These are phyloP conservation scores for Naja naja DNA, from an alignment of 2,113 vertebrate genomes.

Conservation along the genomic window DNA sequence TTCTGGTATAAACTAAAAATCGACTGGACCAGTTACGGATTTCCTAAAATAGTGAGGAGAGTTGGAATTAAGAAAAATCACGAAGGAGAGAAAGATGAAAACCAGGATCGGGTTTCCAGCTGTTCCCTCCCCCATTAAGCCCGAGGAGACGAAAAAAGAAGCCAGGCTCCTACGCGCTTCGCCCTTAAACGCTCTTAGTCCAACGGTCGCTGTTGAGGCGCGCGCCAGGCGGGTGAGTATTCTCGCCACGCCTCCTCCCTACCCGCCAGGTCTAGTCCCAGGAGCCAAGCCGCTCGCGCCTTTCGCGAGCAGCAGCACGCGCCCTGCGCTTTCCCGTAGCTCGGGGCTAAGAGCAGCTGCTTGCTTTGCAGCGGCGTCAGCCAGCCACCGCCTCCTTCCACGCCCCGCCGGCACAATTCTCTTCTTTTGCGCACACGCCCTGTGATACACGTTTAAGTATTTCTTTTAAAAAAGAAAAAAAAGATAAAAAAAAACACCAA, in stretches of 20 bases:
- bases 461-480: background rate
- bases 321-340: constrained; percentile 34
- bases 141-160: background rate
- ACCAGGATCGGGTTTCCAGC: background rate
- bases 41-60: background rate
- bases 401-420: background rate
- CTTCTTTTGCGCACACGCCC: background rate
- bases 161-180: rapidly evolving
- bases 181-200: background rate
- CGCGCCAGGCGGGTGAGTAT: constrained; percentile 7
- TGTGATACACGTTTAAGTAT: background rate
- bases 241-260: constrained; percentile 1
- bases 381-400: background rate
- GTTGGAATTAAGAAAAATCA: background rate
- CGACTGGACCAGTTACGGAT: background rate
- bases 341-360: background rate
- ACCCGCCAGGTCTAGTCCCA: constrained; percentile 9
- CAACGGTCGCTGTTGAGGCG: background rate
- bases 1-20: background rate
- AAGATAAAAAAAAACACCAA: background rate
- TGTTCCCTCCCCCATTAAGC: background rate
- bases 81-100: background rate
- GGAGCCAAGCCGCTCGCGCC: constrained; percentile 44
- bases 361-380: background rate
- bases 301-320: constrained; percentile 46